Percentiles rank a stretch among this genome's conserved stretches.
Conservation (phyloP, 2,113 vertebrate genomes). For the Petaurus breviceps region DNA sequence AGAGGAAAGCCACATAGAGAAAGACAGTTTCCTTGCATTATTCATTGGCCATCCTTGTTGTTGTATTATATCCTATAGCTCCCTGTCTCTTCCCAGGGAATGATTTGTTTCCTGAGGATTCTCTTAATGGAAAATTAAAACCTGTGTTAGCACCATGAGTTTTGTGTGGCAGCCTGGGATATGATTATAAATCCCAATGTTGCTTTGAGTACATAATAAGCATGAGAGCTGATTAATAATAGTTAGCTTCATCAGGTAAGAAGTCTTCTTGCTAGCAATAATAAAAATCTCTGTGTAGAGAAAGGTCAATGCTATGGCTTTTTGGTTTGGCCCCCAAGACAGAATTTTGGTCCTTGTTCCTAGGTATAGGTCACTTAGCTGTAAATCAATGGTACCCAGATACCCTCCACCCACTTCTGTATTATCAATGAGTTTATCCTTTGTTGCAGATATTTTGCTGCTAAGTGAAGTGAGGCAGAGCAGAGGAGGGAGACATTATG, state of each 20-base stretch:
- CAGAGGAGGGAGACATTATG: neutral
- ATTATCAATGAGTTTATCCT: neutral
- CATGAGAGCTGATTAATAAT: neutral
- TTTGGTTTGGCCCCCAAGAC: neutral
- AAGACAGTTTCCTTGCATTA: neutral
- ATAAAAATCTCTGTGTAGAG: neutral
- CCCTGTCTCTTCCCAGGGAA: constrained; percentile 14
- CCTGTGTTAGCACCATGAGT: neutral
- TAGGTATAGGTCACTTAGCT: neutral
- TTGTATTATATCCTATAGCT: constrained; percentile 1
- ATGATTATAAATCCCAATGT: neutral
- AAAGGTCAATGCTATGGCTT: neutral
- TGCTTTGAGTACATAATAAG: constrained; percentile 22
- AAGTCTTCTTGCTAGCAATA: neutral
- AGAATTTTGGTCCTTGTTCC: neutral
- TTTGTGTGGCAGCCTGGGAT: neutral
- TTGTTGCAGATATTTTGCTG: neutral
- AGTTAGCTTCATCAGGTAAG: neutral
- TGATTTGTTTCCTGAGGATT: constrained; percentile 19
- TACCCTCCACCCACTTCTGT: neutral
- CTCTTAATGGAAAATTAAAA: neutral
- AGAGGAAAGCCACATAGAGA: neutral
- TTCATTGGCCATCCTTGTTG: neutral
- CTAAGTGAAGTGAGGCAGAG: neutral
- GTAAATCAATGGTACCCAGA: neutral